These are phyloP conservation scores for Xanthorhoe spadicearia DNA, from an alignment of 2,888 invertebrate species.

Conservation along the genomic window DNA sequence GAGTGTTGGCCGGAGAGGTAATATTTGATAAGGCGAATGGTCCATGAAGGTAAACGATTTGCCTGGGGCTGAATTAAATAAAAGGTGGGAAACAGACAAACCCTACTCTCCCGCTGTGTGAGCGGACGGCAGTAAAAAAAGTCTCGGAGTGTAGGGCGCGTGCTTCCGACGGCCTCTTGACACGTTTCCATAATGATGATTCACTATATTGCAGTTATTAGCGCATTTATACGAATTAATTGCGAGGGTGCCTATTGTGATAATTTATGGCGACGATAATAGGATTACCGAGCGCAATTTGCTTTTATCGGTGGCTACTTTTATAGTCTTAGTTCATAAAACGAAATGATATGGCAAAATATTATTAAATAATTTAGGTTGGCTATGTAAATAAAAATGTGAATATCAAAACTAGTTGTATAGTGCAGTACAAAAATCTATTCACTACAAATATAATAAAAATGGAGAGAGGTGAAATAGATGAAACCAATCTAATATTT, in stretches of 20 bases:
- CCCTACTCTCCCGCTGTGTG: conserved; percentile 25
- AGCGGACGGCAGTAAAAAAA: conserved; percentile 41
- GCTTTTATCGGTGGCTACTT: conserved; percentile 38
- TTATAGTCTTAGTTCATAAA: conserved; percentile 29
- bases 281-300: conserved; percentile 35
- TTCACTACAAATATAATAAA: conserved; percentile 32
- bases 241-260: conserved; percentile 40
- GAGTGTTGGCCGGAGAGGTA: conserved; percentile 30
- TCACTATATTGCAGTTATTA: conserved; percentile 66
- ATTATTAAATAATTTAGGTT: conserved; percentile 25
- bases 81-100: conserved; percentile 40
- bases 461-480: conserved; percentile 29
- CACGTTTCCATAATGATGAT: conserved; percentile 70
- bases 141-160: conserved; percentile 45
- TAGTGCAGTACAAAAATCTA: conserved; percentile 15
- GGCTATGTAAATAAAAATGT: not conserved
- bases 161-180: conserved; percentile 64
- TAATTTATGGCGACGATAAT: conserved; percentile 41
- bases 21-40: conserved; percentile 41
- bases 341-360: conserved; percentile 30
- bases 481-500: conserved; percentile 38
- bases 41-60: conserved; percentile 41
- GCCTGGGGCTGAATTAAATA: conserved; percentile 59
- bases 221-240: conserved; percentile 57
- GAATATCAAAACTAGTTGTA: conserved; percentile 13